Percentiles rank a stretch among this genome's conserved stretches.
Evolutionary conservation across 2,113 vertebrate genomes (phyloP).

Genomic region (Microtus pennsylvanicus): DNA sequence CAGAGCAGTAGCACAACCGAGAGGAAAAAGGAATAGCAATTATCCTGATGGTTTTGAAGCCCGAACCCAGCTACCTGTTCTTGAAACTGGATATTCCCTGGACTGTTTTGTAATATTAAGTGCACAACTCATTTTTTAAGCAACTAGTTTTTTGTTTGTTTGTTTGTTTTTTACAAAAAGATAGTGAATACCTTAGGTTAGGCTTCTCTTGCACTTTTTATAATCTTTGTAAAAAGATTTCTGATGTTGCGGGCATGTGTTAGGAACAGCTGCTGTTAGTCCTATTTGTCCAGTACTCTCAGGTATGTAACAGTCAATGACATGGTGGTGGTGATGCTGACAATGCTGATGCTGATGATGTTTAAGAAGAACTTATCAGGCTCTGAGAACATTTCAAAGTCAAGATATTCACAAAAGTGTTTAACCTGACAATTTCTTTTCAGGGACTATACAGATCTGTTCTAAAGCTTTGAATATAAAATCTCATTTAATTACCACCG

Average conservation of each 20-base stretch:
- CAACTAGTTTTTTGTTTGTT: not conserved
- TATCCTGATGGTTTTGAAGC: not conserved
- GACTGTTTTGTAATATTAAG: not conserved
- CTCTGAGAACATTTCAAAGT: not conserved
- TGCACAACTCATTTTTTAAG: not conserved
- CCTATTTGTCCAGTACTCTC: not conserved
- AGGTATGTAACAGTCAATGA: not conserved
- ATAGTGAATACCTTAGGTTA: not conserved
- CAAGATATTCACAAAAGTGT: not conserved
- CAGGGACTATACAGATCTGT: not conserved
- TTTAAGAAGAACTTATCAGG: not conserved
- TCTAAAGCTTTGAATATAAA: not conserved
- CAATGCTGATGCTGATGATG: not conserved
- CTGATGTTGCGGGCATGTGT: not conserved
- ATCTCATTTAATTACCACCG: conserved; percentile 12
- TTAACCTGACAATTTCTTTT: not conserved
- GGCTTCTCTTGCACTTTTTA: not conserved
- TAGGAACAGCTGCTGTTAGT: not conserved
- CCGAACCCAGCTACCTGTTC: not conserved
- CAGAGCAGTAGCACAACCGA: not conserved
- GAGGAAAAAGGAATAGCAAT: not conserved
- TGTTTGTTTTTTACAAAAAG: not conserved
- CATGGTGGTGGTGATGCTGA: not conserved
- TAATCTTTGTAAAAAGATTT: conserved; percentile 4
- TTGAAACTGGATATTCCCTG: not conserved